Evolutionary conservation across 2,113 vertebrate species (phyloP).

Genomic region (Hippopotamus amphibius): DNA sequence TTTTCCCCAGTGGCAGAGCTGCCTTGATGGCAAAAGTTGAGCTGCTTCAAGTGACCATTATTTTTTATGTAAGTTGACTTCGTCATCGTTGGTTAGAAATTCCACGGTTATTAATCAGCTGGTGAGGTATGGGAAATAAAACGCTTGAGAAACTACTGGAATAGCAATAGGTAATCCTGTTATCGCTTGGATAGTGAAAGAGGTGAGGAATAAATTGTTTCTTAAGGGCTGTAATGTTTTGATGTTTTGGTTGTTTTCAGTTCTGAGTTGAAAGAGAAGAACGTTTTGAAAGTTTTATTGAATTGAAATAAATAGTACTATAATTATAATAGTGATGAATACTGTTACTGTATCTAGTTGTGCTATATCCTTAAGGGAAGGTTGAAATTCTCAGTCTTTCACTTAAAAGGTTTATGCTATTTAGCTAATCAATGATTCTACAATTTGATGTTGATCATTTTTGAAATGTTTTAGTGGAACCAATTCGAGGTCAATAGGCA

Average conservation of each 20-base stretch:
- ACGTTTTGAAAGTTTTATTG: not conserved
- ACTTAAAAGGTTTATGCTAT: not conserved
- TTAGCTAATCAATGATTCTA: not conserved
- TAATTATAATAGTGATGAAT: not conserved
- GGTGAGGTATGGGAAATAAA: not conserved
- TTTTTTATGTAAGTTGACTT: not conserved
- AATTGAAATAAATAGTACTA: not conserved
- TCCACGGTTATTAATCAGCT: not conserved
- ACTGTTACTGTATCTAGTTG: not conserved
- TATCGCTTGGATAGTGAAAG: not conserved
- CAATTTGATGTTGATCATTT: not conserved
- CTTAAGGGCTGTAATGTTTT: not conserved
- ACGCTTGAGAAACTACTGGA: not conserved
- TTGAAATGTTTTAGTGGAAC: accelerated
- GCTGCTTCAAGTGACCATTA: not conserved
- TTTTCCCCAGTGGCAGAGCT: not conserved
- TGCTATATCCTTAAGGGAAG: not conserved
- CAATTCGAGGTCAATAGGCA: not conserved
- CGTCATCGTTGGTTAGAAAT: not conserved
- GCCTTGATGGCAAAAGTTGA: not conserved
- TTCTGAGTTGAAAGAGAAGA: not conserved
- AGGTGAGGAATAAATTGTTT: not conserved
- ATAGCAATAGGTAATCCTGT: not conserved
- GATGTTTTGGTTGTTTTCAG: not conserved
- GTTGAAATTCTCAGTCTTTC: not conserved